These are phyloP conservation scores for Netelia melanura DNA, from an alignment of 2,888 invertebrate genomes.

Conservation along the genomic window DNA sequence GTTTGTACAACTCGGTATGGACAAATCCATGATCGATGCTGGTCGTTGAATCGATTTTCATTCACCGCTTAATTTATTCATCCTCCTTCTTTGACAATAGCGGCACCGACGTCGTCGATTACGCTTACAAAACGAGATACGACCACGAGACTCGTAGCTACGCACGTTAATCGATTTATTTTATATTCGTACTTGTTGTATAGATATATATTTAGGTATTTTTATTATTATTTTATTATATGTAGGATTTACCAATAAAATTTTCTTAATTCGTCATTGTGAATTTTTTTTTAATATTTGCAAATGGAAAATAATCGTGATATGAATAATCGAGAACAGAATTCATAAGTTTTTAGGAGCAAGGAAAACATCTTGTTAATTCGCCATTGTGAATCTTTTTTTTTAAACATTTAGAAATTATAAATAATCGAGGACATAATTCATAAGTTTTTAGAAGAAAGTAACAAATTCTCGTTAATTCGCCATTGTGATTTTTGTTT, in stretches of 20 bases:
- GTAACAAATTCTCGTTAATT: background rate
- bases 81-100: slow-evolving; percentile 49
- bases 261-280: background rate
- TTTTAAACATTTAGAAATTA: too few relatives aligned
- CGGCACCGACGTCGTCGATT: background rate
- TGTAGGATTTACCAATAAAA: too few relatives aligned
- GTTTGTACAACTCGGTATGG: slow-evolving; percentile 18
- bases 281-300: background rate
- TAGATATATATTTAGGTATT: background rate
- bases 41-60: slow-evolving; percentile 28
- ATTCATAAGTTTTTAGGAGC: too few relatives aligned
- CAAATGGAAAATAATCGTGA: too few relatives aligned
- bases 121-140: background rate
- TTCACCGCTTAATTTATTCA: slow-evolving; percentile 61
- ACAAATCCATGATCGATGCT: background rate
- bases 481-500: background rate
- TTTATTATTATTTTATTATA: background rate
- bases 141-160: background rate
- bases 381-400: background rate
- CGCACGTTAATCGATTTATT: background rate
- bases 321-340: too few relatives aligned
- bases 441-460: too few relatives aligned
- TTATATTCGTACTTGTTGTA: background rate
- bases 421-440: too few relatives aligned
- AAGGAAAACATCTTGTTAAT: background rate